Evolutionary conservation across 2,113 vertebrate genomes (phyloP).

Genomic region (Dicerorhinus sumatrensis): DNA sequence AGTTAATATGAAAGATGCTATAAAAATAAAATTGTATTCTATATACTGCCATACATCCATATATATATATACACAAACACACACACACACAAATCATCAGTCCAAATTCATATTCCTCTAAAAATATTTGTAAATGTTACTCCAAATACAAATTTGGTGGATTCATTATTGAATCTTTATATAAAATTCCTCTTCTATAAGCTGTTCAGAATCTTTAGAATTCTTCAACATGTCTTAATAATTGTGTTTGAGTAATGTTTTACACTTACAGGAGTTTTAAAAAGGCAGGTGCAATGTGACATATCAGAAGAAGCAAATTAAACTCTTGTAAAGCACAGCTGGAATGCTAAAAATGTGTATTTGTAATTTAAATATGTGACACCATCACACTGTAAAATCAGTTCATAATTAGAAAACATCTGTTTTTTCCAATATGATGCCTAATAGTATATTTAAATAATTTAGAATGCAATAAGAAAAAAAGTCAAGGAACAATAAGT

Average conservation of each 20-base stretch:
- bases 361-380: conserved; percentile 93
- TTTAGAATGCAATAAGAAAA: conserved; percentile 88
- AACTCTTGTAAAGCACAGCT: conserved; percentile 93
- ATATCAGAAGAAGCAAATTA: conserved; percentile 93
- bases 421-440: conserved; percentile 90
- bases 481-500: conserved; percentile 83
- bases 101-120: conserved; percentile 77
- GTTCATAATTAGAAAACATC: conserved; percentile 93
- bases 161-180: conserved; percentile 86
- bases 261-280: conserved; percentile 91
- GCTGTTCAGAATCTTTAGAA: conserved; percentile 86
- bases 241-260: conserved; percentile 89
- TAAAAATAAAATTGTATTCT: conserved; percentile 73
- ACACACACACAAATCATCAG: conserved; percentile 76
- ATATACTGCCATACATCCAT: conserved; percentile 7
- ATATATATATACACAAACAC: conserved; percentile 36
- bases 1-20: conserved; percentile 62
- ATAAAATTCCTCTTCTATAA: conserved; percentile 84
- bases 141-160: conserved; percentile 86
- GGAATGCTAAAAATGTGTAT: conserved; percentile 93
- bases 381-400: conserved; percentile 92
- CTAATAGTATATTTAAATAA: conserved; percentile 94
- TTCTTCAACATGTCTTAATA: conserved; percentile 89
- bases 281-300: conserved; percentile 92
- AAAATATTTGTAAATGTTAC: conserved; percentile 89